Conservation (phyloP, 2,888 invertebrate species). For the Pterobdella sp. region DNA sequence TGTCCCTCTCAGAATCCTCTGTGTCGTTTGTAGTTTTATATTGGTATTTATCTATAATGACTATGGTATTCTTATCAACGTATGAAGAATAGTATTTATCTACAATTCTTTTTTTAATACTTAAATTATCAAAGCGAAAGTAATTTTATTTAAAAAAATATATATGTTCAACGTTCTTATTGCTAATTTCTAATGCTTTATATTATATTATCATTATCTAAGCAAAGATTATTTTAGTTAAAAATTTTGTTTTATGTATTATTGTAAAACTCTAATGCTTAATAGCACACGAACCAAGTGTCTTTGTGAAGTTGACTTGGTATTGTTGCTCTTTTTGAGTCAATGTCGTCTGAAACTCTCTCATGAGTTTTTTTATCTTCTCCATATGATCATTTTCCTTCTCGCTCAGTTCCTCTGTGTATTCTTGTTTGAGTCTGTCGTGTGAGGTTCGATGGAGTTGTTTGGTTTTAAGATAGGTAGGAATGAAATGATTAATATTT, state of each 20-base stretch:
- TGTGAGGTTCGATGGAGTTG: neutral
- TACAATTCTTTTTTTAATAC: too few species aligned
- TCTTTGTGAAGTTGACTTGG: conserved; percentile 19
- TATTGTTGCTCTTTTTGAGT: conserved; percentile 24
- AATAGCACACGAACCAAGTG: conserved; percentile 21
- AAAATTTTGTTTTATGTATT: too few species aligned
- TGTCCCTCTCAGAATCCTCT: conserved; percentile 19
- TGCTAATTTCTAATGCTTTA: too few species aligned
- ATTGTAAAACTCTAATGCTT: too few species aligned
- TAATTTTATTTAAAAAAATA: too few species aligned
- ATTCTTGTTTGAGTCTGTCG: conserved; percentile 21
- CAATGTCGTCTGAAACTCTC: conserved; percentile 23
- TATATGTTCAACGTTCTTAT: too few species aligned
- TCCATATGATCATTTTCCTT: neutral
- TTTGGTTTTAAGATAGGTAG: too few species aligned
- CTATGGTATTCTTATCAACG: neutral
- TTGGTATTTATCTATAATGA: neutral
- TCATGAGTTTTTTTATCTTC: conserved; percentile 23
- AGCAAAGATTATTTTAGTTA: too few species aligned
- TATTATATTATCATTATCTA: too few species aligned
- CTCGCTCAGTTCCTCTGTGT: conserved; percentile 24
- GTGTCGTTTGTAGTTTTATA: neutral
- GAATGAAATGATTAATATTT: too few species aligned
- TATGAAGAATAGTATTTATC: too few species aligned
- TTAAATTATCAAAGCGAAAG: too few species aligned